phyloP scores from a whole-genome alignment of 2,113 vertebrate genomes.

The Nyctereutes procyonoides region DNA sequence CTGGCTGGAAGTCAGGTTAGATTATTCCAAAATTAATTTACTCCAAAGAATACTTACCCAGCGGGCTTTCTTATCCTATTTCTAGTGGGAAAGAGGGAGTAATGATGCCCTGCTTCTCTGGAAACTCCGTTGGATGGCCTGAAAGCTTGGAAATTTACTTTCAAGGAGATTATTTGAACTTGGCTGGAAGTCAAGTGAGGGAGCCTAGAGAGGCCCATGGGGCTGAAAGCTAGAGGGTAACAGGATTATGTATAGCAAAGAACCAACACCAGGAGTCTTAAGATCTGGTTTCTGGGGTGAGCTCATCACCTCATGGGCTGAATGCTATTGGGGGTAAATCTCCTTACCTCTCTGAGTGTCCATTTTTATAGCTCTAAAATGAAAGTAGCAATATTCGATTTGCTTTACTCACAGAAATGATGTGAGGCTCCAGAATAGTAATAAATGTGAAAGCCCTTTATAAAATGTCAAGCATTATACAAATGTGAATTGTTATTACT shows the following conservation, averaged over 20 bases:
- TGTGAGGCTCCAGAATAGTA: slow-evolving; percentile 18
- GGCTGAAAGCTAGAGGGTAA: not conserved
- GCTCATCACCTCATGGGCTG: not conserved
- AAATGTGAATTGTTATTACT: not conserved
- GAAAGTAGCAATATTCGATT: not conserved
- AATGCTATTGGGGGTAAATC: not conserved
- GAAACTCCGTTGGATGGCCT: not conserved
- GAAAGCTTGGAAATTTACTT: not conserved
- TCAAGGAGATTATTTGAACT: slow-evolving; percentile 36
- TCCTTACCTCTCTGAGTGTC: not conserved
- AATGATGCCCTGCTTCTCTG: not conserved
- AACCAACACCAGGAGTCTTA: not conserved
- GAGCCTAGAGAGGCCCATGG: not conserved
- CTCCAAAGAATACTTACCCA: not conserved
- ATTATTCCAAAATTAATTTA: slow-evolving; percentile 54
- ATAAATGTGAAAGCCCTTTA: slow-evolving; percentile 24
- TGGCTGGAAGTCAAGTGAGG: not conserved
- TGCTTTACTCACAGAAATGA: not conserved
- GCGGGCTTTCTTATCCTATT: slow-evolving; percentile 43
- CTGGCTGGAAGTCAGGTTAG: slow-evolving; percentile 23
- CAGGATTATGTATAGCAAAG: not conserved
- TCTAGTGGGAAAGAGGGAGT: not conserved
- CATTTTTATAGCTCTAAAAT: slow-evolving; percentile 30
- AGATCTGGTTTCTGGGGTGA: not conserved
- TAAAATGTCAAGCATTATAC: not conserved